Conservation (phyloP, 1,140 invertebrate species). For the Ruditapes philippinarum region DNA sequence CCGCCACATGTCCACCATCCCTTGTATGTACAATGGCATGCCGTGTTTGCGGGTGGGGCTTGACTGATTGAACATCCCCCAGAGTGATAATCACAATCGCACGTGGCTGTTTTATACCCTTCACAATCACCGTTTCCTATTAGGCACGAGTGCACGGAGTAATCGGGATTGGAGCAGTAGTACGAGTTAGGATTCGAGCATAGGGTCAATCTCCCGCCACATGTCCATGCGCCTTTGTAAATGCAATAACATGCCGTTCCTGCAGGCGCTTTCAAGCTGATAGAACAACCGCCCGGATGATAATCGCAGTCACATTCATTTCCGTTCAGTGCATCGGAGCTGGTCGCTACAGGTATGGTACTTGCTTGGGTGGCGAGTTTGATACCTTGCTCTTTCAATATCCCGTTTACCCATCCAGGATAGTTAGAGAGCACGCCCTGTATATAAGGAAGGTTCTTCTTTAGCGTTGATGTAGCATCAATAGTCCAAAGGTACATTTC, state of each 20-base stretch:
- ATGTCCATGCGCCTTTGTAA: background rate
- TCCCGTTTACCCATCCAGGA: background rate
- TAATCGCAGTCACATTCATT: constrained; percentile 11
- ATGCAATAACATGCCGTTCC: background rate
- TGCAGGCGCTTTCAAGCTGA: background rate
- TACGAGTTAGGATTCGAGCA: background rate
- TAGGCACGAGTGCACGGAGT: background rate
- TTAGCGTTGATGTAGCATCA: background rate
- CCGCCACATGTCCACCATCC: constrained; percentile 22
- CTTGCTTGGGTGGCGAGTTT: background rate
- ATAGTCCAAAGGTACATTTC: constrained; percentile 16
- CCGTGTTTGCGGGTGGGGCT: background rate
- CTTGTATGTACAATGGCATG: background rate
- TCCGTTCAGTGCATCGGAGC: background rate
- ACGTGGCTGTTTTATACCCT: constrained; percentile 1
- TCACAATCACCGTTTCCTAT: constrained; percentile 3
- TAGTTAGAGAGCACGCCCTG: constrained; percentile 4
- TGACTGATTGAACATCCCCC: background rate
- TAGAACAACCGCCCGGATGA: background rate
- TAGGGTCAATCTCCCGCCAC: background rate
- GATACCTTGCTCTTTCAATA: background rate
- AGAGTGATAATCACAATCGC: background rate
- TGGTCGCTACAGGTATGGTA: background rate
- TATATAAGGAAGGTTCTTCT: background rate
- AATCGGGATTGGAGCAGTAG: background rate